Percentiles rank a stretch among this genome's conserved stretches.
These are phyloP conservation scores for Elysia chlorotica DNA, from an alignment of 1,140 invertebrate genomes.

Conservation along the genomic window DNA sequence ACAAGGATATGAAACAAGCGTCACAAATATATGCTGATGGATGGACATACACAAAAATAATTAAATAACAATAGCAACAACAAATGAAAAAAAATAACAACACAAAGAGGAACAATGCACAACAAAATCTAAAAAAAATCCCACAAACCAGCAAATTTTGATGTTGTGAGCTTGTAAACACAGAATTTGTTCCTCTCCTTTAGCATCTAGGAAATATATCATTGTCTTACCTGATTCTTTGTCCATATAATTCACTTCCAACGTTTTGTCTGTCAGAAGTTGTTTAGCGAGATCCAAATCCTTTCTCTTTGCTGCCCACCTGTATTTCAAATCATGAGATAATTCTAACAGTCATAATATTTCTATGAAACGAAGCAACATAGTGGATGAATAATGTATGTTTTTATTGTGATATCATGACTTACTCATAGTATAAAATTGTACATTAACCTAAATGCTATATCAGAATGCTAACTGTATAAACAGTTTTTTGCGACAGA, in stretches of 20 bases:
- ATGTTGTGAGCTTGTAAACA: background rate
- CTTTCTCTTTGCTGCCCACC: slow-evolving; percentile 45
- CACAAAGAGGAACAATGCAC: background rate
- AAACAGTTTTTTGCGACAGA: too few relatives aligned
- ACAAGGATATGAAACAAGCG: too few relatives aligned
- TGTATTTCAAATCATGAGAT: too few relatives aligned
- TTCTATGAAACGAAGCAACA: too few relatives aligned
- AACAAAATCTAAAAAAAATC: too few relatives aligned
- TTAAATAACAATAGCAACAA: background rate
- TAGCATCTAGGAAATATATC: background rate
- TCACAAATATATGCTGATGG: too few relatives aligned
- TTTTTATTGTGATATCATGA: too few relatives aligned
- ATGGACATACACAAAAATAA: slow-evolving; percentile 1
- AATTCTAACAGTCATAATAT: too few relatives aligned
- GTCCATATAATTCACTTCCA: slow-evolving; percentile 51
- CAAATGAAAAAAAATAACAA: background rate
- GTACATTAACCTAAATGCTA: too few relatives aligned
- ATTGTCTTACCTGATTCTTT: slow-evolving; percentile 39
- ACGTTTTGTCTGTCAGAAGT: slow-evolving; percentile 38
- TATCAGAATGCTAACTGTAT: too few relatives aligned
- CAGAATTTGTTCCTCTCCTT: background rate
- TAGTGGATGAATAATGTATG: too few relatives aligned
- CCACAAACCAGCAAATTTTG: background rate
- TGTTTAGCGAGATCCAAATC: slow-evolving; percentile 40
- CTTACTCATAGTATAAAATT: too few relatives aligned